phyloP scores from a whole-genome alignment of 2,888 invertebrate genomes.

The Augiades crinisus region DNA sequence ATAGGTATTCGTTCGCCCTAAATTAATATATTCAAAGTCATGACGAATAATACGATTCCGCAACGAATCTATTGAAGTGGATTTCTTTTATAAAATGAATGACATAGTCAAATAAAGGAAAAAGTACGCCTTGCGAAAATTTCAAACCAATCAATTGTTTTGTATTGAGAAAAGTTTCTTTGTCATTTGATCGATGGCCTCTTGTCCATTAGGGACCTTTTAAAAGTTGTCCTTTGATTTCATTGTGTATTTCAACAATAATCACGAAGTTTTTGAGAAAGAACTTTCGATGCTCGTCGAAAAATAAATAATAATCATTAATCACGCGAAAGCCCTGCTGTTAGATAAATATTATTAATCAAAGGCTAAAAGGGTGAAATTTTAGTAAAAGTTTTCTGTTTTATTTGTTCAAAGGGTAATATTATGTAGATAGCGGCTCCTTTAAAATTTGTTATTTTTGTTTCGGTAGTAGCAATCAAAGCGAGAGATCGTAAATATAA shows the following conservation, averaged over 20 bases:
- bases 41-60: slow-evolving; percentile 27
- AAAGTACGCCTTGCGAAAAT: slow-evolving; percentile 55
- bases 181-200: slow-evolving; percentile 77
- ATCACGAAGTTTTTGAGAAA: slow-evolving; percentile 57
- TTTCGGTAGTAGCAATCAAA: slow-evolving; percentile 29
- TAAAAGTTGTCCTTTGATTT: slow-evolving; percentile 75
- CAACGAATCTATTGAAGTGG: slow-evolving; percentile 25
- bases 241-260: slow-evolving; percentile 66
- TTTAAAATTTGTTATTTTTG: slow-evolving; percentile 19
- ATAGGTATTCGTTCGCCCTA: slow-evolving; percentile 14
- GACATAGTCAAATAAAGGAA: slow-evolving; percentile 49
- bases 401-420: background rate
- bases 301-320: slow-evolving; percentile 62
- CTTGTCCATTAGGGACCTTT: slow-evolving; percentile 76
- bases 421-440: background rate
- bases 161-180: slow-evolving; percentile 70
- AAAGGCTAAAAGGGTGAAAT: slow-evolving; percentile 3
- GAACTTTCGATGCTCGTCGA: slow-evolving; percentile 49
- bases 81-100: slow-evolving; percentile 37
- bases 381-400: slow-evolving; percentile 1
- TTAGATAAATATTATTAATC: slow-evolving; percentile 39
- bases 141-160: slow-evolving; percentile 64
- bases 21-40: slow-evolving; percentile 26
- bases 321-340: slow-evolving; percentile 57
- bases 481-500: slow-evolving; percentile 54